Base-by-base conservation (phyloP, 2,888 invertebrate genomes). In the Odontocolon sp. region DNA sequence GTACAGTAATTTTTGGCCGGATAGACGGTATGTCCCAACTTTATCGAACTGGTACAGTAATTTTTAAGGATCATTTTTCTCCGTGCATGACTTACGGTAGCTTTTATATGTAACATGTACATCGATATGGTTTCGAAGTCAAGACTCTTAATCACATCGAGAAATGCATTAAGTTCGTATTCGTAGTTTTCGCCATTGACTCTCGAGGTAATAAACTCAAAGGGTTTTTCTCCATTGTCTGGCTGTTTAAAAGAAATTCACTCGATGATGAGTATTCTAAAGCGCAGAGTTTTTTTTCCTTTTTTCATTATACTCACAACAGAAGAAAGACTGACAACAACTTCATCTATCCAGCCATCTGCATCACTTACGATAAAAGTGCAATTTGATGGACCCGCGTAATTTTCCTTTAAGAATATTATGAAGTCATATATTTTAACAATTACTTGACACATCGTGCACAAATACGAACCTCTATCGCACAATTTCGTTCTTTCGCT, bases 41-140 rank as follows among this genome's bases (percentile, higher is more conserved):
- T n/a, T n/a, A n/a, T n/a, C n/a, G n/a, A n/a, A n/a, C n/a, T n/a
- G n/a, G n/a, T n/a, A n/a, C n/a, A n/a, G n/a, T n/a, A n/a, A 23
- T 11, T 38, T 21, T 59, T 14, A 2, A 14, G n/a, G n/a, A n/a
- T 2, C 6, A 33, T 18, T 42, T 42, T 11, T 18, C 33, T 11
- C 4, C 42, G 18, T 31, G 11, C 18, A 31, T 14, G 14, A 87
- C 91, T 91, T 86, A 94, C 94, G 83, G 81, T 85, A n/a, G 92
- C 94, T 36, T 87, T 91, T 0, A 93, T 91, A 64, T 89, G 86
- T 78, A 94, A 92, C 74, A 92, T 92, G 82, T 94, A 93, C 11
- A 93, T 88, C 0, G 92, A 91, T 50, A 90, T 92, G 1, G 87
- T 86, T 72, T 92, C 92, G 78, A 85, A 90, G 78, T 90, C 87